A percentile compares a stretch with the other conserved stretches of the same genome.
phyloP scores from a whole-genome alignment of 2,113 vertebrate genomes.

The Phyllostomus hastatus region DNA sequence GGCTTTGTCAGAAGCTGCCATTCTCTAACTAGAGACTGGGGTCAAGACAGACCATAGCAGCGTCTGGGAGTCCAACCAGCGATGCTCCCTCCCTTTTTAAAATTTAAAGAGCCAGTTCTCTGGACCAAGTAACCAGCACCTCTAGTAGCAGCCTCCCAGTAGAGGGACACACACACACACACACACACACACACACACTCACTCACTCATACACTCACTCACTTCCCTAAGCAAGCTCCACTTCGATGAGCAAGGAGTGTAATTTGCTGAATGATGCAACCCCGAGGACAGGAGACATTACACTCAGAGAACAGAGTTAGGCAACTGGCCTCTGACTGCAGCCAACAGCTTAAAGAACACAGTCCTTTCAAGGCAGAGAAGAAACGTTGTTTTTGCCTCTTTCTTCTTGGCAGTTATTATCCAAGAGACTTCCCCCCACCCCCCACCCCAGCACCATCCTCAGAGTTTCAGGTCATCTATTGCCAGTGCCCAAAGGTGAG shows the following conservation, averaged over 20 bases:
- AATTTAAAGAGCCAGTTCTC: slow-evolving; percentile 72
- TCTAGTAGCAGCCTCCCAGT: slow-evolving; percentile 62
- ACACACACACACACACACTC: slow-evolving; percentile 57
- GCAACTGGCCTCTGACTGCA: slow-evolving; percentile 39
- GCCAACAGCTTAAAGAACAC: slow-evolving; percentile 46
- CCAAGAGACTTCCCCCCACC: slow-evolving; percentile 28
- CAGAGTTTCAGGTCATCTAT: slow-evolving; percentile 47
- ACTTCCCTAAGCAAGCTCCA: slow-evolving; percentile 74
- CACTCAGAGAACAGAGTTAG: slow-evolving; percentile 41
- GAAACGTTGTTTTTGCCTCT: slow-evolving; percentile 49
- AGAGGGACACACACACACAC: slow-evolving; percentile 9
- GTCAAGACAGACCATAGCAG: slow-evolving; percentile 22
- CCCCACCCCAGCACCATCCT: slow-evolving; percentile 22
- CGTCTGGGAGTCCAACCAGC: slow-evolving; percentile 53
- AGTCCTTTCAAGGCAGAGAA: slow-evolving; percentile 39
- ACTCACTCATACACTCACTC: not conserved
- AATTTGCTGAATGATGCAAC: slow-evolving; percentile 74
- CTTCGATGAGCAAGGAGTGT: slow-evolving; percentile 54
- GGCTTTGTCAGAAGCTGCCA: slow-evolving; percentile 26
- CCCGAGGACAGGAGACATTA: slow-evolving; percentile 46
- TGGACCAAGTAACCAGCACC: slow-evolving; percentile 71
- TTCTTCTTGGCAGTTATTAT: slow-evolving; percentile 55
- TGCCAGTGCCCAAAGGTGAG: slow-evolving; percentile 13
- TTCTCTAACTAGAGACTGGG: slow-evolving; percentile 7
- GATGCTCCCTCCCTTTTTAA: not conserved